Percentiles rank a stretch among this genome's conserved stretches.
Conservation (phyloP, 2,888 invertebrate genomes). For the Lobophora halterata region DNA sequence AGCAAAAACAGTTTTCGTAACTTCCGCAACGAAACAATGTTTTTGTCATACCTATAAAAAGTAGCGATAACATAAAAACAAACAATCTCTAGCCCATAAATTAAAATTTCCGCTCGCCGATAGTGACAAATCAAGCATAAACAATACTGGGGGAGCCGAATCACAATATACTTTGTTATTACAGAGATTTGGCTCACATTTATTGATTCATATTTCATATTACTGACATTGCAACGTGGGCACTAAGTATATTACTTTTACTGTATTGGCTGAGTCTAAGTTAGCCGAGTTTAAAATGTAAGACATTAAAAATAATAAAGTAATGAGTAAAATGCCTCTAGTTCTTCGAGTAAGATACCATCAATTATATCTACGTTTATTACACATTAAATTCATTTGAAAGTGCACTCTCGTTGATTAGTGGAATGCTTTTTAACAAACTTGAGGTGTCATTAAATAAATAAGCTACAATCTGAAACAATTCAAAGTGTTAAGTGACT, state of each 20-base stretch:
- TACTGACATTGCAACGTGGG: conserved; percentile 20
- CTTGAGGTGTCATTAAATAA: conserved; percentile 72
- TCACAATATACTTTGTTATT: conserved; percentile 51
- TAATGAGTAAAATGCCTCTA: conserved; percentile 14
- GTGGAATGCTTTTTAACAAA: conserved; percentile 71
- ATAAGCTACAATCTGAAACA: conserved; percentile 71
- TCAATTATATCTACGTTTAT: conserved; percentile 70
- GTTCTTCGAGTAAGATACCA: conserved; percentile 28
- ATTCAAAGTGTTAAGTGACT: conserved; percentile 78
- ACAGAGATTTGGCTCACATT: conserved; percentile 29
- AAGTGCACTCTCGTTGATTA: conserved; percentile 71
- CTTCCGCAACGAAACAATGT: conserved; percentile 62
- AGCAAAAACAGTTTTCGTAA: conserved; percentile 52
- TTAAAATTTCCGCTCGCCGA: conserved; percentile 77
- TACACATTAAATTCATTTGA: conserved; percentile 75
- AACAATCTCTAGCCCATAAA: conserved; percentile 74
- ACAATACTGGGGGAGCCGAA: conserved; percentile 59
- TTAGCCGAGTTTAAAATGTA: background rate
- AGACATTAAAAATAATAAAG: background rate
- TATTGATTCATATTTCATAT: conserved; percentile 27
- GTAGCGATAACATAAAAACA: conserved; percentile 67
- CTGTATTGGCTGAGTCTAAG: background rate
- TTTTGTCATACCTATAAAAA: conserved; percentile 64
- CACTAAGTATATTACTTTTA: conserved; percentile 8
- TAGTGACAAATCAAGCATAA: conserved; percentile 71